These are phyloP conservation scores for Hirudinaria manillensis DNA, from an alignment of 2,888 invertebrate species.

Conservation along the genomic window DNA sequence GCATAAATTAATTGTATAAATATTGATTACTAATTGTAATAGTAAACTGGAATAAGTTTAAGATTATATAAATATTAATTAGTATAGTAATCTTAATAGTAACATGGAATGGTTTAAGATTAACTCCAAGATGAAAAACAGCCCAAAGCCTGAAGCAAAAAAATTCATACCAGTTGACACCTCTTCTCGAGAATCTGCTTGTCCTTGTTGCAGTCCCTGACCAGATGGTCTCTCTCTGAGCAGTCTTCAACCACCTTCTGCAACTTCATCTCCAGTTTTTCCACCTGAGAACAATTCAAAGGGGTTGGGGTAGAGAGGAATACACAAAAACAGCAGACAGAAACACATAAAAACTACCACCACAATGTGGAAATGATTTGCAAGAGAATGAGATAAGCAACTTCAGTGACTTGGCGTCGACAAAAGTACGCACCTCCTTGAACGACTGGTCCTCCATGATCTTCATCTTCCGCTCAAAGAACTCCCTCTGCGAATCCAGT, in stretches of 20 bases:
- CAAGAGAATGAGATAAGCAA: too few relatives aligned
- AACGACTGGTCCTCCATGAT: conserved; percentile 47
- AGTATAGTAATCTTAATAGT: too few relatives aligned
- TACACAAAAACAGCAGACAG: background rate
- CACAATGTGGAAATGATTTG: background rate
- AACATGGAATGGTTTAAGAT: background rate
- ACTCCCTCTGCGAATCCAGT: conserved; percentile 82
- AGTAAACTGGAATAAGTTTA: too few relatives aligned
- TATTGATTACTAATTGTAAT: too few relatives aligned
- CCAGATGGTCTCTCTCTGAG: conserved; percentile 33
- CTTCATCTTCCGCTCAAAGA: conserved; percentile 75
- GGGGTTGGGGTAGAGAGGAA: background rate
- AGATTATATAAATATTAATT: too few relatives aligned
- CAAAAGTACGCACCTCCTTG: conserved; percentile 34
- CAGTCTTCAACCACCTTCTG: conserved; percentile 36
- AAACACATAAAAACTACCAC: background rate
- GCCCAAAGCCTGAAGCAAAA: too few relatives aligned
- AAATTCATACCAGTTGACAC: conserved; percentile 46
- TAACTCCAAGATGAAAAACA: too few relatives aligned
- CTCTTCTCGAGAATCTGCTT: conserved; percentile 43
- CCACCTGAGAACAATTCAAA: conserved; percentile 34
- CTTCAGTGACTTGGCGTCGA: too few relatives aligned
- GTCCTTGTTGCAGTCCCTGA: conserved; percentile 36
- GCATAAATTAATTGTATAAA: too few relatives aligned
- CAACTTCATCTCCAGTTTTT: conserved; percentile 34